phyloP scores from a whole-genome alignment of 2,113 vertebrate genomes.

The Oplegnathus fasciatus region DNA sequence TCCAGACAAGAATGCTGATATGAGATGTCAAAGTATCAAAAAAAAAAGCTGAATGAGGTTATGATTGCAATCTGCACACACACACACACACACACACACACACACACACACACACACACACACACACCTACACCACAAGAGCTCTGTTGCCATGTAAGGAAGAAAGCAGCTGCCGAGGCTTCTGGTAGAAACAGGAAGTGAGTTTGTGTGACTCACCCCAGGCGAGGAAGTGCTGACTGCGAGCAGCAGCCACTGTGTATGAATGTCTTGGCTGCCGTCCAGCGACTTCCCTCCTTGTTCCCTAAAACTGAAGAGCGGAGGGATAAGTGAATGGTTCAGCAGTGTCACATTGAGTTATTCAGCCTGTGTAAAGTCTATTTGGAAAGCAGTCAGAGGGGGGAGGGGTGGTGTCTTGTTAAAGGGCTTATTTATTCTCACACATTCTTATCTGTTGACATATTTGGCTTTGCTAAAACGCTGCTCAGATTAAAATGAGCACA shows the following conservation, averaged over 20 bases:
- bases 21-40: not conserved
- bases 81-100: constrained; percentile 7
- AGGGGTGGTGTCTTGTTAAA: not conserved
- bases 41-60: constrained; percentile 25
- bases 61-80: constrained; percentile 1
- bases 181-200: constrained; percentile 80
- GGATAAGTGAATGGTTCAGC: not conserved
- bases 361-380: not conserved
- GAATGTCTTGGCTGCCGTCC: constrained; percentile 42
- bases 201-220: constrained; percentile 70
- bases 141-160: constrained; percentile 81
- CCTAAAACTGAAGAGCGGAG: not conserved
- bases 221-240: constrained; percentile 75
- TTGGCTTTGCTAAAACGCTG: not conserved
- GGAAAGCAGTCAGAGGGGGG: fast-evolving
- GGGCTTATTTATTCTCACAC: not conserved
- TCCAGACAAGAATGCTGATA: not conserved
- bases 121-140: constrained; percentile 12
- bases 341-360: not conserved
- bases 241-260: constrained; percentile 46
- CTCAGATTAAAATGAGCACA: not conserved
- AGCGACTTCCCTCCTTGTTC: constrained; percentile 21
- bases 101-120: constrained; percentile 8
- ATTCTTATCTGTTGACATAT: not conserved
- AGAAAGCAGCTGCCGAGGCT: constrained; percentile 70